Evolutionary conservation across 2,888 invertebrate genomes (phyloP).

Genomic region (Steromphala cineraria): DNA sequence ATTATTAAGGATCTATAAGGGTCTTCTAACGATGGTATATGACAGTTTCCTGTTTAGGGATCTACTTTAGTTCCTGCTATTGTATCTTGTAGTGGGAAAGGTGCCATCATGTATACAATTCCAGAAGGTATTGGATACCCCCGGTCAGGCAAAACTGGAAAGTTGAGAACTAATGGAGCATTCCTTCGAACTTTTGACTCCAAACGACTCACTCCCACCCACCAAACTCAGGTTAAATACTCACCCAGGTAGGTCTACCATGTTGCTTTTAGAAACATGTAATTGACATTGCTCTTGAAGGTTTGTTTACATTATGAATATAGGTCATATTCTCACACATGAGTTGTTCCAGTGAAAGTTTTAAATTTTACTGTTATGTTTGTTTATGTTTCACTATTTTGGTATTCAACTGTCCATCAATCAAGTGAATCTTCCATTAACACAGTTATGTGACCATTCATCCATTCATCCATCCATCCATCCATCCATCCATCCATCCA

Average conservation of each 20-base stretch:
- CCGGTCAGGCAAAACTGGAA: conserved; percentile 15
- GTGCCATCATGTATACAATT: neutral
- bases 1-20: too few relatives aligned
- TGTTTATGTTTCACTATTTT: neutral
- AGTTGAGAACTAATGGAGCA: conserved; percentile 62
- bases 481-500: neutral
- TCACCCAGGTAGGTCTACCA: conserved; percentile 1
- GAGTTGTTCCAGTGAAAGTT: too few relatives aligned
- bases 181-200: conserved; percentile 58
- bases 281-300: neutral
- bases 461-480: neutral
- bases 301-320: neutral
- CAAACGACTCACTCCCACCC: conserved; percentile 19
- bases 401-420: too few relatives aligned
- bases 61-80: too few relatives aligned
- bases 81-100: neutral
- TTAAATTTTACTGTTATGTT: neutral
- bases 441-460: neutral
- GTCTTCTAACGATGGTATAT: too few relatives aligned
- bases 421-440: too few relatives aligned
- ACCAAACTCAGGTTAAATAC: neutral
- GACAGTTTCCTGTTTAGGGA: too few relatives aligned
- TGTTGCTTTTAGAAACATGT: neutral
- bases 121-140: neutral
- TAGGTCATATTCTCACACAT: too few relatives aligned